Evolutionary conservation across 2,888 invertebrate species (phyloP), one percentile per base, ranked within the genome.

Genomic region (Xestia sexstrigata): DNA sequence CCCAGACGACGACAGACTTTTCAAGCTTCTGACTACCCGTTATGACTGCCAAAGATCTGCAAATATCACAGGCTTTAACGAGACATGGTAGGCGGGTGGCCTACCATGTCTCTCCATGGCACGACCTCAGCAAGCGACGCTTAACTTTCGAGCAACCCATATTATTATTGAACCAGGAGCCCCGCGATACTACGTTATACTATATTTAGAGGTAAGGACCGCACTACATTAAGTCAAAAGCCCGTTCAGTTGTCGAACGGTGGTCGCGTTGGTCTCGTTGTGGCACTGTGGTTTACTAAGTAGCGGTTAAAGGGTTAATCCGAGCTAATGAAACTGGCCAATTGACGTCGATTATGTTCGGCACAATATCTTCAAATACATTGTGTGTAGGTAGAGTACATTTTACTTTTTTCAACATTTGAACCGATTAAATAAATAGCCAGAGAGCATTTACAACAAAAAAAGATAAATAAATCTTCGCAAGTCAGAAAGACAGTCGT

Each of bases 271-370:
- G 75, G 86, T 74, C 47, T 68, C 45, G 78, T 74, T 74, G 75
- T 72, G 70, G 70, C 62, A 42, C 60, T 49, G 75, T 52, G 79
- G 84, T 69, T 78, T 69, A 76, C 79, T 83, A 76, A 79, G 76
- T 72, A 74, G 83, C 65, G 83, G 78, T 75, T 67, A 39, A 73
- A 76, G 84, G 71, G 83, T 79, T 83, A 68, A 79, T 83, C 68
- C 74, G 42, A 60, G 74, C 30, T 65, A 69, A 81, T 72, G 47
- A 74, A 74, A 81, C 70, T 23, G 74, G 26, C 35, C 30, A 66
- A 71, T 85, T 65, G 68, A 71, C 52, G 13, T 42, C 63, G 23
- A 71, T 74, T 69, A 60, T 47, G 60, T 60, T 76, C 52, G 35
- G 42, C 47, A 47, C 13, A 68, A 39, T 58, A 42, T 49, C 30